These are phyloP conservation scores for Sinella curviseta DNA, from an alignment of 1,140 invertebrate genomes.

Conservation along the genomic window DNA sequence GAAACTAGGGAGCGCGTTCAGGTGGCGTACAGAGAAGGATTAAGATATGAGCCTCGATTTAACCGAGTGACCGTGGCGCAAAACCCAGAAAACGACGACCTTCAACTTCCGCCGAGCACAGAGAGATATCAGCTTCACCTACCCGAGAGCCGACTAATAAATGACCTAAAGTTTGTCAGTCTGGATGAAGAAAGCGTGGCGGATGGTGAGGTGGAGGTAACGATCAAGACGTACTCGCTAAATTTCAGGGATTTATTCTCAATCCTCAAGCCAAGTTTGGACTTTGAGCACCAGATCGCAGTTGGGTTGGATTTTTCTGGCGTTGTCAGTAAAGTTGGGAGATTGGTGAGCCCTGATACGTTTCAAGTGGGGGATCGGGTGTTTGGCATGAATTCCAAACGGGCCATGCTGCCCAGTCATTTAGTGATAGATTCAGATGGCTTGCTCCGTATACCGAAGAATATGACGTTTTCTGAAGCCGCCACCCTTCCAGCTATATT, in stretches of 20 bases:
- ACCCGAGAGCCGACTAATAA: background rate
- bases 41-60: background rate
- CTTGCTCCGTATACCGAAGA: conserved; percentile 11
- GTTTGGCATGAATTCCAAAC: background rate
- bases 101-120: background rate
- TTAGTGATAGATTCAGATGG: background rate
- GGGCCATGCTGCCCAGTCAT: background rate
- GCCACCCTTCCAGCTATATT: background rate
- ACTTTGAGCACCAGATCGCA: background rate
- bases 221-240: conserved; percentile 7
- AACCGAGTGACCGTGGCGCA: background rate
- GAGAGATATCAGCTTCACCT: background rate
- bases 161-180: background rate
- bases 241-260: conserved; percentile 30
- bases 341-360: background rate
- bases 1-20: background rate
- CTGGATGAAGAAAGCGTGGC: background rate
- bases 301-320: conserved; percentile 34
- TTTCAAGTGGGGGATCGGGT: background rate
- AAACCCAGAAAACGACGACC: background rate
- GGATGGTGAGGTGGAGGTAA: conserved; percentile 20
- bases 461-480: conserved; percentile 3
- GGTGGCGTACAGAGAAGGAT: background rate
- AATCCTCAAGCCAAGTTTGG: background rate
- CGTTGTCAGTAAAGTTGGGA: background rate